A percentile compares a stretch with the other conserved stretches of the same genome.
phyloP scores from a whole-genome alignment of 2,113 vertebrate genomes.

The Dasyornis broadbenti region DNA sequence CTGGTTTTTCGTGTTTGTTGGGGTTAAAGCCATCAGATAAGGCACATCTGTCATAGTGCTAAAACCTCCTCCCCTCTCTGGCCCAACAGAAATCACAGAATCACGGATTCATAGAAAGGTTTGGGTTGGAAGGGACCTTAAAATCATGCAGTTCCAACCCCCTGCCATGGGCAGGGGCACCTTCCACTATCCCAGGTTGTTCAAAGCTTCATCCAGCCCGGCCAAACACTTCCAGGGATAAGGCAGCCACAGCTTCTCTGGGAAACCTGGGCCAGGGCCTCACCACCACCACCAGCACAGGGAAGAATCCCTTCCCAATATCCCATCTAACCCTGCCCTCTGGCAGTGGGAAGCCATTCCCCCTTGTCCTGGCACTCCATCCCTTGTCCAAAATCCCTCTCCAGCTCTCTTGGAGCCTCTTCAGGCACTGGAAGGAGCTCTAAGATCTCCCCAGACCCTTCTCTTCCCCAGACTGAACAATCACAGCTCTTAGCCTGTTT shows the following conservation, averaged over 20 bases:
- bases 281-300: not conserved
- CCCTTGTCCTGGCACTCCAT: accelerated
- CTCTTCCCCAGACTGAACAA: not conserved
- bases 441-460: not conserved
- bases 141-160: not conserved
- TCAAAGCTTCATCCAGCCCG: not conserved
- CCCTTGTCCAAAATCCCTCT: not conserved
- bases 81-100: too few species aligned
- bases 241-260: not conserved
- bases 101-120: too few species aligned
- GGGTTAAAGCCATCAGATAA: not conserved
- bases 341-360: not conserved
- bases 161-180: not conserved
- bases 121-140: not conserved
- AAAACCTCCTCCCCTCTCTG: not conserved
- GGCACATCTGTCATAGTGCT: not conserved
- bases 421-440: not conserved
- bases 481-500: not conserved
- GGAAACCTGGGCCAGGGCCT: not conserved
- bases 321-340: not conserved
- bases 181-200: not conserved
- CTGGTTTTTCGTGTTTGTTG: not conserved
- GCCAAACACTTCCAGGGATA: not conserved
- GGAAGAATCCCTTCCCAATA: not conserved
- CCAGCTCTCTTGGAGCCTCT: not conserved